These are phyloP conservation scores for Cyprinodon diabolis DNA, from an alignment of 2,797 vertebrate species.

Conservation along the genomic window DNA sequence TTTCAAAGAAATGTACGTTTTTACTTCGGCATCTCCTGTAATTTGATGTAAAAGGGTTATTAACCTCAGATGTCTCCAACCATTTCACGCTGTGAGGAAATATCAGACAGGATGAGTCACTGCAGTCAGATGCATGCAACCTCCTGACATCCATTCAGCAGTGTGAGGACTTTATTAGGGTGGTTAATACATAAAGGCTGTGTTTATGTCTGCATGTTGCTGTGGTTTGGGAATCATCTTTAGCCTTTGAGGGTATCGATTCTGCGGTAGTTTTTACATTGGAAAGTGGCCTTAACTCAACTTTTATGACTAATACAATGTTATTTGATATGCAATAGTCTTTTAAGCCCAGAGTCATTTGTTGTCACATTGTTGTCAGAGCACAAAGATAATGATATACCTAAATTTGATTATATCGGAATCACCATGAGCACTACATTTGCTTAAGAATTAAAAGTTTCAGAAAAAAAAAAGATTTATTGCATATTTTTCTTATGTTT, in stretches of 20 bases:
- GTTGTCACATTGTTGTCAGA: background rate
- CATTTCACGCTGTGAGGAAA: slow-evolving; percentile 28
- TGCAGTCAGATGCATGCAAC: slow-evolving; percentile 25
- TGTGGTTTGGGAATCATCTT: slow-evolving; percentile 5
- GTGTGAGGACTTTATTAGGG: slow-evolving; percentile 25
- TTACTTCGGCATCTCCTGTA: slow-evolving; percentile 19
- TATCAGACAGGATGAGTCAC: slow-evolving; percentile 50
- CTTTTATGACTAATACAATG: background rate
- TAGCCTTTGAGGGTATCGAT: background rate
- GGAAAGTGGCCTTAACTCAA: background rate
- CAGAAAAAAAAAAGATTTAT: background rate
- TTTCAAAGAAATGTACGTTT: slow-evolving; percentile 24
- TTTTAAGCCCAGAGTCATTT: background rate
- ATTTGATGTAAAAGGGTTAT: slow-evolving; percentile 37
- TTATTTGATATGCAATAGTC: slow-evolving; percentile 4
- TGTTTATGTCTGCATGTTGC: background rate
- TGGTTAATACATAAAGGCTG: slow-evolving; percentile 11
- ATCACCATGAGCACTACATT: slow-evolving; percentile 32
- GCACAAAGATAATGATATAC: background rate
- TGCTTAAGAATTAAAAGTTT: slow-evolving; percentile 23
- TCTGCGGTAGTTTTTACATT: background rate
- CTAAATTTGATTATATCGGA: slow-evolving; percentile 34
- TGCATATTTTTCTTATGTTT: background rate
- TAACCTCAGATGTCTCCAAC: slow-evolving; percentile 40
- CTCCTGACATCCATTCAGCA: slow-evolving; percentile 37